Evolutionary conservation across 2,113 vertebrate genomes (phyloP).

Genomic region (Brachypodius melanocephalos): DNA sequence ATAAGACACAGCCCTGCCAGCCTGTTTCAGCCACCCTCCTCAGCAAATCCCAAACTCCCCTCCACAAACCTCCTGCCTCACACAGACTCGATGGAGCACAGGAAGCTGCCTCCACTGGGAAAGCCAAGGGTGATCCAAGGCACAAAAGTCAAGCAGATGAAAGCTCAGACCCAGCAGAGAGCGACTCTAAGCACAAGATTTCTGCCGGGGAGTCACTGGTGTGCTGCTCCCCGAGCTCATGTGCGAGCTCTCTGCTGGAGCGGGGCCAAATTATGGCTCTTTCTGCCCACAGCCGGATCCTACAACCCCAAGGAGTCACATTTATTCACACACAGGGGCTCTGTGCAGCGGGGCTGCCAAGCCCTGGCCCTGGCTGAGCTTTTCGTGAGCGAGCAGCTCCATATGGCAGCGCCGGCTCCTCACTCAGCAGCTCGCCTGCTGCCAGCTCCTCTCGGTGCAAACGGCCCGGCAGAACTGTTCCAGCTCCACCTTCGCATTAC

Average conservation of each 20-base stretch:
- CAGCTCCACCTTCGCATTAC: neutral
- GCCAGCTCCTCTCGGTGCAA: slow-evolving; percentile 3
- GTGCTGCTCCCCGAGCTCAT: neutral
- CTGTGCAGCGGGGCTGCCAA: slow-evolving; percentile 16
- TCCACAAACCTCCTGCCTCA: neutral
- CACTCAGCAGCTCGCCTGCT: slow-evolving; percentile 53
- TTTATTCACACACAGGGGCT: slow-evolving; percentile 23
- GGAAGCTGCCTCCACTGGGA: neutral
- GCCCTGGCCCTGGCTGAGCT: slow-evolving; percentile 5
- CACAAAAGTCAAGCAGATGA: neutral
- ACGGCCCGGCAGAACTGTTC: slow-evolving; percentile 2
- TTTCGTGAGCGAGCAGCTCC: slow-evolving; percentile 43
- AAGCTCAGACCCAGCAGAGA: neutral
- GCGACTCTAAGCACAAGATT: neutral
- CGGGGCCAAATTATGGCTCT: neutral
- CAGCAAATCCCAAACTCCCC: neutral
- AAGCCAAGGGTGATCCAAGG: neutral
- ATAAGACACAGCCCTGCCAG: neutral
- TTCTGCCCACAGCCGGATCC: neutral
- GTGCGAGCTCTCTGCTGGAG: neutral
- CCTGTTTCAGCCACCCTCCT: neutral
- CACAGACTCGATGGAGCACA: accelerated
- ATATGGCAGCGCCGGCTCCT: slow-evolving; percentile 46
- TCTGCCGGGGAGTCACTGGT: neutral
- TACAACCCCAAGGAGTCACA: neutral